Evolutionary conservation across 1,140 invertebrate genomes (phyloP).

Genomic region (Hycleus phaleratus): DNA sequence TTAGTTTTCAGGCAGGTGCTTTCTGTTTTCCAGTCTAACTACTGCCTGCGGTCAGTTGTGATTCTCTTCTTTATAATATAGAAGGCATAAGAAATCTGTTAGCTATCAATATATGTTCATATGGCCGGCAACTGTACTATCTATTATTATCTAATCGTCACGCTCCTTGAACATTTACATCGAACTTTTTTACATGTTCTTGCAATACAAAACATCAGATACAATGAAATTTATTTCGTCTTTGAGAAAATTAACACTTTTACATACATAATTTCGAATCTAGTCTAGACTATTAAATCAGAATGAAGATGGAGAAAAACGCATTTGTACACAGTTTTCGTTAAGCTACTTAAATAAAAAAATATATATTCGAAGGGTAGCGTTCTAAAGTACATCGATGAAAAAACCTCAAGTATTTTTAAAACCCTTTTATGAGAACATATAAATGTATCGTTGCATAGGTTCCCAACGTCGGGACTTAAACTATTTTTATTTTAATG

Average conservation of each 20-base stretch:
- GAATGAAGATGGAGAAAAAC: constrained; percentile 3
- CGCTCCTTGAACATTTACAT: constrained; percentile 10
- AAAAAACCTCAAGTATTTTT: neutral
- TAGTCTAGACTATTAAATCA: neutral
- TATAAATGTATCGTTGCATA: constrained; percentile 8
- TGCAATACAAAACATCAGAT: no score
- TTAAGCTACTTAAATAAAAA: neutral
- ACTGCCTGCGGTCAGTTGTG: constrained; percentile 10
- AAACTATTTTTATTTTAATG: constrained; percentile 10
- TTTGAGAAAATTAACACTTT: neutral
- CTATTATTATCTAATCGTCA: constrained; percentile 13
- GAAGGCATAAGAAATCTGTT: constrained; percentile 8
- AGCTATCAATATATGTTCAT: constrained; percentile 6
- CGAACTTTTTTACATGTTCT: constrained; percentile 1
- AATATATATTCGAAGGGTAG: neutral
- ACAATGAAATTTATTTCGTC: no score
- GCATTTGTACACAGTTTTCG: neutral
- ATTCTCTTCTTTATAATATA: constrained; percentile 3
- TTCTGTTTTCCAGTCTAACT: constrained; percentile 16
- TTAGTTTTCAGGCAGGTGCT: constrained; percentile 11
- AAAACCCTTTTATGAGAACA: constrained; percentile 1
- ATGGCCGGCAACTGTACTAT: constrained; percentile 1
- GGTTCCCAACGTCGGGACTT: neutral
- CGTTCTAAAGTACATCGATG: neutral
- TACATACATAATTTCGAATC: neutral